Conservation (phyloP, 2,888 invertebrate genomes). For the Agrenia bidenticulata region DNA sequence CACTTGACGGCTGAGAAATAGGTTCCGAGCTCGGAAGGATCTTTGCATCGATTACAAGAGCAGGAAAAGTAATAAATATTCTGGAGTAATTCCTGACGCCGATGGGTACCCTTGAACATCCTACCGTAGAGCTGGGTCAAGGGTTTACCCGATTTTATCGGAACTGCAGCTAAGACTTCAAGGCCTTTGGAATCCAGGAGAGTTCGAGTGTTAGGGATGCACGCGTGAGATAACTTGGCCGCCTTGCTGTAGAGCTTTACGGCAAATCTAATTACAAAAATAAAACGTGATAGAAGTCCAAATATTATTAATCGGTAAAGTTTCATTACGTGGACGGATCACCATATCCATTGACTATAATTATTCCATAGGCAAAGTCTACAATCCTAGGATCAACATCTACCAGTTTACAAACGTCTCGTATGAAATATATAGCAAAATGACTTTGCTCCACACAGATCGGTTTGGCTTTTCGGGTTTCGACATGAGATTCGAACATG, state of each 20-base stretch:
- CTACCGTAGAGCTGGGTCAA: slow-evolving; percentile 32
- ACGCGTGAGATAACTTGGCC: slow-evolving; percentile 32
- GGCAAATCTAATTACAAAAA: slow-evolving; percentile 17
- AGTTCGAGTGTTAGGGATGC: slow-evolving; percentile 31
- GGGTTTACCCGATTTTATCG: slow-evolving; percentile 26
- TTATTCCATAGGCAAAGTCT: slow-evolving; percentile 31
- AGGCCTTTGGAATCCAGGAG: slow-evolving; percentile 20
- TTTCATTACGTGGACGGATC: slow-evolving; percentile 25
- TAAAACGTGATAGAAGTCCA: neutral
- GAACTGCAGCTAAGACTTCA: slow-evolving; percentile 28
- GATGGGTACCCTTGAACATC: slow-evolving; percentile 32
- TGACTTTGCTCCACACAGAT: slow-evolving; percentile 28
- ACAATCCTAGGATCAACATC: slow-evolving; percentile 24
- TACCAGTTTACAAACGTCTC: slow-evolving; percentile 23
- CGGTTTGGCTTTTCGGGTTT: slow-evolving; percentile 61
- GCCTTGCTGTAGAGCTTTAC: slow-evolving; percentile 31
- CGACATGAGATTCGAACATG: slow-evolving; percentile 65
- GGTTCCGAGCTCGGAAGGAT: slow-evolving; percentile 25
- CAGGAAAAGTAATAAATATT: slow-evolving; percentile 33
- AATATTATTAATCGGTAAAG: neutral
- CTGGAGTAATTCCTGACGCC: slow-evolving; percentile 30
- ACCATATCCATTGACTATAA: slow-evolving; percentile 34
- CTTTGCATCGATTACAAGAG: slow-evolving; percentile 27
- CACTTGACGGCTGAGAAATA: slow-evolving; percentile 27
- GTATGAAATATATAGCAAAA: slow-evolving; percentile 29